phyloP scores from a whole-genome alignment of 2,113 vertebrate genomes.

The Paralichthys olivaceus region DNA sequence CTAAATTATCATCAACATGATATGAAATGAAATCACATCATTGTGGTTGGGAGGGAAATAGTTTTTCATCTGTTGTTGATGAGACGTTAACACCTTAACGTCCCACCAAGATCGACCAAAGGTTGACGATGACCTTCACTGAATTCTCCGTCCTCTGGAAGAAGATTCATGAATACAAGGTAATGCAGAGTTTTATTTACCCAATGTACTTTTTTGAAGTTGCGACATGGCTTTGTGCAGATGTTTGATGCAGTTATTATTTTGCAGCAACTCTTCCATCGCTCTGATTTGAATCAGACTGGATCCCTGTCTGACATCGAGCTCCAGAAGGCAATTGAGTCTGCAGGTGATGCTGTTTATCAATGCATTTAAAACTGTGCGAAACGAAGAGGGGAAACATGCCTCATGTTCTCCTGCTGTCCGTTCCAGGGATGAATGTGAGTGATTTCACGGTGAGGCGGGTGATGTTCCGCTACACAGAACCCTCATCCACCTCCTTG shows the following conservation, averaged over 20 bases:
- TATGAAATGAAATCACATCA: too few relatives aligned
- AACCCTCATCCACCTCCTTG: background rate
- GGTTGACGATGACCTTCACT: conserved; percentile 27
- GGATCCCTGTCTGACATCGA: conserved; percentile 41
- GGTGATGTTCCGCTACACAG: conserved; percentile 32
- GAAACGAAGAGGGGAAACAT: background rate
- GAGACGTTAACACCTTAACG: conserved; percentile 28
- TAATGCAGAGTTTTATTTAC: conserved; percentile 25
- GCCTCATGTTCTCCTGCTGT: conserved; percentile 13
- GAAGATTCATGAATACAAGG: conserved; percentile 54
- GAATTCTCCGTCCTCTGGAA: conserved; percentile 57
- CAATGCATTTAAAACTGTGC: background rate
- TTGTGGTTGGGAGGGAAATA: background rate
- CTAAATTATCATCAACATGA: background rate
- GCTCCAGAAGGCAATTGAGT: conserved; percentile 10
- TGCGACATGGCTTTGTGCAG: too few relatives aligned
- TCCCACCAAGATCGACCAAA: conserved; percentile 36
- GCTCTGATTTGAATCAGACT: background rate
- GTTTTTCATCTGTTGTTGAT: background rate
- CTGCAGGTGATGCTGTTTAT: conserved; percentile 21
- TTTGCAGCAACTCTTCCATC: conserved; percentile 47
- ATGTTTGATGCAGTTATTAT: background rate
- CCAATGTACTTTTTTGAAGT: too few relatives aligned
- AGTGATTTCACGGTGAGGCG: background rate
- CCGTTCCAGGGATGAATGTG: background rate